These are phyloP conservation scores for Ormyrus labotus DNA, from an alignment of 2,888 invertebrate genomes.

Conservation along the genomic window DNA sequence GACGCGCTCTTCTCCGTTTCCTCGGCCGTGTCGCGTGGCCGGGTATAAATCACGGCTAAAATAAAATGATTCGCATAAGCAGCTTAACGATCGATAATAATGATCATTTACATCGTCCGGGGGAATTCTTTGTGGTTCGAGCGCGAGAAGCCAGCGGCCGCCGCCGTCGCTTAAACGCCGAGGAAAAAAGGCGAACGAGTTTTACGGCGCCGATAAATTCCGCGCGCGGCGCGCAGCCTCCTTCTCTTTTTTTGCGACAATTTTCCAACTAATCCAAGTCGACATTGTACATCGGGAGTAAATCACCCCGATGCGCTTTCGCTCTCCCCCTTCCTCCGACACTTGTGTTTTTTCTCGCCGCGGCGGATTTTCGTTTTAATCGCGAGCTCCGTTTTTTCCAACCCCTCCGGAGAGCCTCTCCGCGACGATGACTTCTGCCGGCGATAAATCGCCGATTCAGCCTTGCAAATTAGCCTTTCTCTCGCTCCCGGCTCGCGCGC, in stretches of 20 bases:
- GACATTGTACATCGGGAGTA: constrained; percentile 5
- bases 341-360: not conserved
- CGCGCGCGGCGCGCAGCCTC: too few species aligned
- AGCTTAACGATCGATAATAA: constrained; percentile 37
- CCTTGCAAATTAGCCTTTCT: constrained; percentile 54
- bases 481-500: not conserved
- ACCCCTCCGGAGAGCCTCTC: not conserved
- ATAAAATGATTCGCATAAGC: constrained; percentile 34
- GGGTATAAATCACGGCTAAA: constrained; percentile 7
- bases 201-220: constrained; percentile 43
- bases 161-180: not conserved
- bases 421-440: not conserved
- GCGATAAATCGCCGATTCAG: constrained; percentile 50
- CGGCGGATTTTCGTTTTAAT: constrained; percentile 15
- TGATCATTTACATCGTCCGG: constrained; percentile 27
- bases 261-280: constrained; percentile 29
- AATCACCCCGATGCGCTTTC: not conserved
- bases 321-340: not conserved
- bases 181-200: constrained; percentile 9
- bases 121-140: not conserved
- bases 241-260: constrained; percentile 27
- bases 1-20: too few species aligned
- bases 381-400: not conserved
- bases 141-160: not conserved
- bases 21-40: not conserved